Evolutionary conservation across 2,888 invertebrate species (phyloP).

Genomic region (Tachystola acroxantha): DNA sequence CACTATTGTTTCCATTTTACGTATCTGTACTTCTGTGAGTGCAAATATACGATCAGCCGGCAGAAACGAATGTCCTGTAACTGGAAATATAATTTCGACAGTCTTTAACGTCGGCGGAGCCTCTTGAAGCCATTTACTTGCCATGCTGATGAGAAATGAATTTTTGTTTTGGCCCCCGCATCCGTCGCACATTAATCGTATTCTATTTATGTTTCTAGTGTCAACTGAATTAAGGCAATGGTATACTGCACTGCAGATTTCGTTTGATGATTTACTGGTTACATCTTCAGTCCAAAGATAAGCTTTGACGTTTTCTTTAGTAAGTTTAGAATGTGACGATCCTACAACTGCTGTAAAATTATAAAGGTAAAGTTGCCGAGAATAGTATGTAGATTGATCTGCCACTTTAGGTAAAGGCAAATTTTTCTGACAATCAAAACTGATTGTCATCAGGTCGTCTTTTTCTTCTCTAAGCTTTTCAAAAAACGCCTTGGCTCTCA

Average conservation of each 20-base stretch:
- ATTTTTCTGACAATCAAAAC: conserved; percentile 18
- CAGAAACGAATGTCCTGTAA: conserved; percentile 12
- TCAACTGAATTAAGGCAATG: conserved; percentile 10
- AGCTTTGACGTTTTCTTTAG: conserved; percentile 15
- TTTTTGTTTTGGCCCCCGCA: conserved; percentile 25
- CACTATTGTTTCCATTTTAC: conserved; percentile 2
- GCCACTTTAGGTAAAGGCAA: conserved; percentile 13
- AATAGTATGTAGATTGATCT: conserved; percentile 13
- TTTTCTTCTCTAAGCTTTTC: not conserved
- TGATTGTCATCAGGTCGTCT: not conserved
- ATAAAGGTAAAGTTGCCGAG: conserved; percentile 15
- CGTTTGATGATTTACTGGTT: conserved; percentile 15
- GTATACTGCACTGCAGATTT: conserved; percentile 14
- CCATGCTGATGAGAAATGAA: conserved; percentile 17
- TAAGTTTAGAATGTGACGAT: not conserved
- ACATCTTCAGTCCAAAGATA: conserved; percentile 19
- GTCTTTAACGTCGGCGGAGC: conserved; percentile 5
- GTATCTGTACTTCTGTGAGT: conserved; percentile 5
- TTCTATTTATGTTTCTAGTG: conserved; percentile 1
- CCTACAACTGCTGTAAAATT: conserved; percentile 13
- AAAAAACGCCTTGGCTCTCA: conserved; percentile 9
- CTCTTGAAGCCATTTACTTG: conserved; percentile 15
- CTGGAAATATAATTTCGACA: conserved; percentile 22
- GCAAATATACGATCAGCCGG: conserved; percentile 9
- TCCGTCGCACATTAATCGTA: conserved; percentile 8